Base-by-base conservation (phyloP, 2,888 invertebrate species). In the Apodemia hepburni region DNA sequence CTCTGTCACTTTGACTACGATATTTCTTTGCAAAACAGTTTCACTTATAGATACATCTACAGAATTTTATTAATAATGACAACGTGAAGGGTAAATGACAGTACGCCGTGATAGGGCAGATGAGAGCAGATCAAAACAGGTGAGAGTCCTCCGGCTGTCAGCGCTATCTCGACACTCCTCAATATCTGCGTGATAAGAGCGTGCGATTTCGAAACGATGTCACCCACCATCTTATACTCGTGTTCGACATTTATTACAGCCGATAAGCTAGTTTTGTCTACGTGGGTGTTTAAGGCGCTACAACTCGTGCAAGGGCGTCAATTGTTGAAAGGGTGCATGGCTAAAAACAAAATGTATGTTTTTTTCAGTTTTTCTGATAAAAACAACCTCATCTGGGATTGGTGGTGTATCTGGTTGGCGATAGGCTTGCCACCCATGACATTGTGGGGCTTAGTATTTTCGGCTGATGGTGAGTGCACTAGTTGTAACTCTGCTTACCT, bases 111-210 rank as follows among this genome's bases (percentile, higher is more conserved):
- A 54, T 27, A 15, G 11, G 27, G 54, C 27, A 9, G 12, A 27
- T 12, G 5, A 27, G 9, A 54, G 15, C 12, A 22, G 51, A 51
- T 51, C 22, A 22, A 18, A 17, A 49, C 51, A 54, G 54, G 27
- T 27, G 27, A 54, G 54, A 54, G 11, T 22, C 27, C 27, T 54
- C 22, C 22, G 15, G 27, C 54, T 12, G 54, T 54, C 54, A 12
- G 27, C 54, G 54, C 27, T 54, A 54, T 54, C 54, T 54, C 54
- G 54, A 54, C 12, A 54, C 54, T 27, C 22, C 27, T 54, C 54
- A 54, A 54, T 54, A 54, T 54, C 54, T 54, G 54, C 54, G 54
- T 12, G 54, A 54, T 54, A 54, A 54, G 27, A 3, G 12, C 12
- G 22, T 27, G 54, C 54, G 3, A 22, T 54, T 54, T 22, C 54